phyloP scores from a whole-genome alignment of 1,140 invertebrate genomes.

The Aphaenogaster floridana region DNA sequence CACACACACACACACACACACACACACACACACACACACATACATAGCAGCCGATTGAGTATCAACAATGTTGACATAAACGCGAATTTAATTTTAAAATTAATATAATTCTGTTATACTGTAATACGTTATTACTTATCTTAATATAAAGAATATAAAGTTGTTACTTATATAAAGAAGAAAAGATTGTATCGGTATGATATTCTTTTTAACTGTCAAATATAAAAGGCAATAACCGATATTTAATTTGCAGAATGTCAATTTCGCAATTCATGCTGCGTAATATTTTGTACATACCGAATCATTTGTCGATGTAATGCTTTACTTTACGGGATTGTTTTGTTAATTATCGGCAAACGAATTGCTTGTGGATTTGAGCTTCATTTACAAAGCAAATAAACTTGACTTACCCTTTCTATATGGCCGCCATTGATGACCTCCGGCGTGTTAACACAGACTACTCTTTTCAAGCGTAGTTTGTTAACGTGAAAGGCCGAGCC shows the following conservation, averaged over 20 bases:
- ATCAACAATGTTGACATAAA: not conserved
- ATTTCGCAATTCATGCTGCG: not conserved
- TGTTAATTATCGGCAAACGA: not conserved
- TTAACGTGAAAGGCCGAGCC: slow-evolving; percentile 95
- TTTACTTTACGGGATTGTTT: not conserved
- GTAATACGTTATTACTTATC: not conserved
- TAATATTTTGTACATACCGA: not conserved
- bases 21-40: not conserved
- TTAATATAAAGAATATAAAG: not conserved
- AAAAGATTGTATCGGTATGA: not conserved
- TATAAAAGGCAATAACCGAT: not conserved
- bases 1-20: not conserved
- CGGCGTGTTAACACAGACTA: slow-evolving; percentile 85
- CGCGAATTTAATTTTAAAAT: not conserved
- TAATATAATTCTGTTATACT: not conserved
- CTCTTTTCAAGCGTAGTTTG: slow-evolving; percentile 90
- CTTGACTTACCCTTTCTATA: slow-evolving; percentile 87
- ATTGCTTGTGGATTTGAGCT: not conserved
- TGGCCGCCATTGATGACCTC: slow-evolving; percentile 86
- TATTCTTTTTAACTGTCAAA: not conserved
- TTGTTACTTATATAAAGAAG: slow-evolving; percentile 10
- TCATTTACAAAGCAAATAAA: slow-evolving; percentile 40
- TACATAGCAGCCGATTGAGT: not conserved
- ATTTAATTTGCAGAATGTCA: slow-evolving; percentile 15
- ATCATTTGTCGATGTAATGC: not conserved